Base-by-base conservation (phyloP, 2,797 vertebrate species). In the Poecilia gillii region DNA sequence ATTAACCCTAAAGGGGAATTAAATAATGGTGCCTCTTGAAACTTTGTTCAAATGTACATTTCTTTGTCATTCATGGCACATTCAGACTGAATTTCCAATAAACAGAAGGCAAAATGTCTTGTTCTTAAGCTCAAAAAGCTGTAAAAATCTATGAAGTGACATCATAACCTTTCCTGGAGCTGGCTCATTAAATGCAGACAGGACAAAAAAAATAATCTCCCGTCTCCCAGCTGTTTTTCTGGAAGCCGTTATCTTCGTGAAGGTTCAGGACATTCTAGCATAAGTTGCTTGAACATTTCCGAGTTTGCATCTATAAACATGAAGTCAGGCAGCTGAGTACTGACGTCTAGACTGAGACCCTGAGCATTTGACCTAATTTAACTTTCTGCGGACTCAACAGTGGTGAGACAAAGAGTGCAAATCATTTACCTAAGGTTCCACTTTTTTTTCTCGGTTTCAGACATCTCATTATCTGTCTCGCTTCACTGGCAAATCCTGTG, bases 311-410 rank as follows among this genome's bases (percentile, higher is more conserved):
- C 36, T 6, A 78, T 66, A 77, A 74, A 72, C 11, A 39, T 70
- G 36, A 80, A 73, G 28, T 20, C 55, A 75, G 16, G 77, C 23
- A 46, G 25, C 53, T 39, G 23, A 62, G 59, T 53, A 57, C 71
- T 25, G 36, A 68, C 14, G 41, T 45, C 68, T 71, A 45, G 11
- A 7, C 68, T 20, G 68, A 13, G 68, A 5, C 12, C 68, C 23
- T 73, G 47, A 68, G 55, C 1, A 7, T 51, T 49, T 77, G 80
- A 78, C 82, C 82, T 84, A 77, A 46, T 81, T 81, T 80, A 74
- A 74, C 47, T 41, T 66, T 41, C 36, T 11, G 28, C 36, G 70
- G 1, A 73, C 68, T 64, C 41, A 68, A 23, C 9, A 8, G 2
- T 20, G 23, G 49, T 28, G 46, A 84, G 28, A 77, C 62, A 72